Conservation (phyloP, 2,797 vertebrate genomes). For the Bovichtus diacanthus region DNA sequence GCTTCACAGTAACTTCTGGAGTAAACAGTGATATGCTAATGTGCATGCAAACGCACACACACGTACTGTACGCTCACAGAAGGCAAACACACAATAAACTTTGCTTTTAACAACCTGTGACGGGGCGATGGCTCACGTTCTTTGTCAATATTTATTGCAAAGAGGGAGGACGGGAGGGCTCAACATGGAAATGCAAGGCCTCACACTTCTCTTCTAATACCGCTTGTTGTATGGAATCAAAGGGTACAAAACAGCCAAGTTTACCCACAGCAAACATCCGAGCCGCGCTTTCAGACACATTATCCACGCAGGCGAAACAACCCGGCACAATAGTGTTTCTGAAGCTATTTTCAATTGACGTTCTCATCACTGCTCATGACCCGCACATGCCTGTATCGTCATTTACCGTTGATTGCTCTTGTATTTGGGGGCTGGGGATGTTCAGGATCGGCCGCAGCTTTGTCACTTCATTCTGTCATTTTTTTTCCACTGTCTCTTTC, state of each 20-base stretch:
- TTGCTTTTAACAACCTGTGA: slow-evolving; percentile 79
- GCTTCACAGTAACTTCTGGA: slow-evolving; percentile 79
- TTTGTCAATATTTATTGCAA: slow-evolving; percentile 76
- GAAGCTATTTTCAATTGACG: slow-evolving; percentile 29
- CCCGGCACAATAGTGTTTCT: background rate
- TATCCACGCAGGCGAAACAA: slow-evolving; percentile 25
- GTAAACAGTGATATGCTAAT: slow-evolving; percentile 79
- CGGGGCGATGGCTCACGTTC: slow-evolving; percentile 58
- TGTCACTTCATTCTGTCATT: slow-evolving; percentile 23
- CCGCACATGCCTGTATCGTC: slow-evolving; percentile 18
- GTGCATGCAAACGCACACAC: slow-evolving; percentile 50
- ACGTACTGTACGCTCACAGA: slow-evolving; percentile 37
- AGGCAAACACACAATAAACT: slow-evolving; percentile 67
- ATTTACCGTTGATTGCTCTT: slow-evolving; percentile 28
- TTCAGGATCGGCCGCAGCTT: slow-evolving; percentile 24
- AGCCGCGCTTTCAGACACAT: slow-evolving; percentile 25
- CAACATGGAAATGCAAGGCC: slow-evolving; percentile 43
- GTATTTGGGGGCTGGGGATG: background rate
- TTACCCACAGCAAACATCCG: slow-evolving; percentile 52
- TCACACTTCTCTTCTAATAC: slow-evolving; percentile 40
- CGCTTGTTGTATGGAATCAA: slow-evolving; percentile 58
- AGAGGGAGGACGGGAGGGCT: slow-evolving; percentile 51
- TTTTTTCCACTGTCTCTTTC: background rate
- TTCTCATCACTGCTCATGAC: slow-evolving; percentile 25
- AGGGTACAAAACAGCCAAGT: slow-evolving; percentile 52